A percentile compares a stretch with the other conserved stretches of the same genome.
Evolutionary conservation across 2,888 invertebrate species (phyloP).

Genomic region (Tenthredo livida): DNA sequence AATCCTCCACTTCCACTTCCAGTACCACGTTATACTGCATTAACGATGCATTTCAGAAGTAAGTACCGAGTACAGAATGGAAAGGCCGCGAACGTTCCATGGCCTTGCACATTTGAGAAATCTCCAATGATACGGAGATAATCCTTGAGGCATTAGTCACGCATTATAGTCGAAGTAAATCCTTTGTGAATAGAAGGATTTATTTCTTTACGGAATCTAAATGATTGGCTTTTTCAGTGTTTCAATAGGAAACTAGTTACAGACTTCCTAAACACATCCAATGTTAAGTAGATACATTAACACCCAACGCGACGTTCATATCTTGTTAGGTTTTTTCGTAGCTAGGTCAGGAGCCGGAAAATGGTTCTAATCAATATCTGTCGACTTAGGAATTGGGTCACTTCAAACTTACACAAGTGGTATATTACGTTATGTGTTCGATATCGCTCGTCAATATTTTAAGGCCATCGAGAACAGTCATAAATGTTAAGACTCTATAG

Average conservation of each 20-base stretch:
- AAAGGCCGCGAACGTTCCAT: not conserved
- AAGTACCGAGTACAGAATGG: not conserved
- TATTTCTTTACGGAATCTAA: not conserved
- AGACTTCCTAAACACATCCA: not conserved
- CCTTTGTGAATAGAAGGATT: not conserved
- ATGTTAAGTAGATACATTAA: not conserved
- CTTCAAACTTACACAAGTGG: not conserved
- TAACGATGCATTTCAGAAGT: not conserved
- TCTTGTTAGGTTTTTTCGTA: not conserved
- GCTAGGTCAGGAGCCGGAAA: not conserved
- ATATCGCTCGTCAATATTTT: not conserved
- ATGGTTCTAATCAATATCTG: not conserved
- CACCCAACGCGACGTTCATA: not conserved
- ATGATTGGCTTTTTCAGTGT: not conserved
- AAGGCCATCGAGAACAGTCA: not conserved
- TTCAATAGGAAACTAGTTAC: not conserved
- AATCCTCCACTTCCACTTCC: not conserved
- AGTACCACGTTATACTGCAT: not conserved
- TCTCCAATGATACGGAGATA: not conserved
- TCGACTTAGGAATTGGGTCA: not conserved
- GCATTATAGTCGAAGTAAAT: not conserved
- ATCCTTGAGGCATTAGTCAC: slow-evolving; percentile 12
- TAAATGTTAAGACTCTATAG: not conserved
- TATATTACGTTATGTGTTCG: not conserved
- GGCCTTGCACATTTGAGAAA: slow-evolving; percentile 11